Conservation (phyloP, 2,113 vertebrate species). For the Paedocypris sp. region DNA sequence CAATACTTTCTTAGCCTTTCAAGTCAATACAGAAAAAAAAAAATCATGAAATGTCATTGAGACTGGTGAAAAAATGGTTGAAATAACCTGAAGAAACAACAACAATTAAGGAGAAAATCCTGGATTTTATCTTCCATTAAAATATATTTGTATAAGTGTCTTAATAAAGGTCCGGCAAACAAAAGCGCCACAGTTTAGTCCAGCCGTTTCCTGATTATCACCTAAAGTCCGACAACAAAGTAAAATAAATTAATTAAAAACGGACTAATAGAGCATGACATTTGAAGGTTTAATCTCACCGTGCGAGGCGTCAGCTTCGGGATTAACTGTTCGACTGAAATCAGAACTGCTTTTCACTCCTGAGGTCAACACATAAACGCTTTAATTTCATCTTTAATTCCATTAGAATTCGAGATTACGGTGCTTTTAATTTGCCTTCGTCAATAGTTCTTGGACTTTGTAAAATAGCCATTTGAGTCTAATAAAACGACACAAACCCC, state of each 20-base stretch:
- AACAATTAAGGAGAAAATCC: too few species aligned
- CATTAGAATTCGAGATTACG: neutral
- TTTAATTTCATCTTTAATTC: neutral
- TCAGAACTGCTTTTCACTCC: neutral
- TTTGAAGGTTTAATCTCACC: conserved; percentile 3
- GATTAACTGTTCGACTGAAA: neutral
- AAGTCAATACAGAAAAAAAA: too few species aligned
- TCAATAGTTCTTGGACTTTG: neutral
- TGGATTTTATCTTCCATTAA: too few species aligned
- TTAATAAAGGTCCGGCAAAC: too few species aligned
- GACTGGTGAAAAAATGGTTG: too few species aligned
- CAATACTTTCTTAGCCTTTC: too few species aligned
- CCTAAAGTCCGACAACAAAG: conserved; percentile 7
- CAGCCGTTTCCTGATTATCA: conserved; percentile 3
- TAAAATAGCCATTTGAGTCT: neutral
- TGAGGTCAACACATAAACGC: neutral
- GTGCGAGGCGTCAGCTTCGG: neutral
- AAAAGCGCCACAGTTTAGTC: neutral
- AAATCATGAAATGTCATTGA: too few species aligned
- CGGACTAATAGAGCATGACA: conserved; percentile 20
- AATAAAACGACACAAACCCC: neutral
- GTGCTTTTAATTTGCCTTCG: neutral
- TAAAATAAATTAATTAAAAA: too few species aligned
- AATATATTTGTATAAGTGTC: too few species aligned
- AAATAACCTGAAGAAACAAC: too few species aligned